A percentile compares a stretch with the other conserved stretches of the same genome.
Conservation (phyloP, 2,113 vertebrate genomes). For the Sorex fumeus region DNA sequence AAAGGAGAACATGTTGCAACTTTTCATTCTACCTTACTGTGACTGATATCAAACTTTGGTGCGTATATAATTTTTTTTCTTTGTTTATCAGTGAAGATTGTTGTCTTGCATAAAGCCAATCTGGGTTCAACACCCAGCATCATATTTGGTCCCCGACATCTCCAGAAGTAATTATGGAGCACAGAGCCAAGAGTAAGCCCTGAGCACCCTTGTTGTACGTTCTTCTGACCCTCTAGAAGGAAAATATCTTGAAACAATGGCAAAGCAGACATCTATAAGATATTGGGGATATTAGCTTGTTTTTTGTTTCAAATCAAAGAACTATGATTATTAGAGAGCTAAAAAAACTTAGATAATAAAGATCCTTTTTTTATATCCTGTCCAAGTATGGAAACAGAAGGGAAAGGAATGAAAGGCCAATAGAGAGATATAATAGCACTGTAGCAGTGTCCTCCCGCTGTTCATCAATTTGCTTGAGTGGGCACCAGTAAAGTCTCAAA, state of each 20-base stretch:
- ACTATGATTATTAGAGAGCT: not conserved
- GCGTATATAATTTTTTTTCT: not conserved
- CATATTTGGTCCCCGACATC: no score
- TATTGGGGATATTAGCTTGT: not conserved
- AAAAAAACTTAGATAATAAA: not conserved
- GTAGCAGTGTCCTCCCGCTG: no score
- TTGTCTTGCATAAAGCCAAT: no score
- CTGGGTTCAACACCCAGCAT: no score
- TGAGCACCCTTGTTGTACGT: no score
- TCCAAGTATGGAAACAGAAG: not conserved
- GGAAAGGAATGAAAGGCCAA: not conserved
- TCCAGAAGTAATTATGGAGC: no score
- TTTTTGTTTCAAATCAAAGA: not conserved
- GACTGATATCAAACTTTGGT: not conserved
- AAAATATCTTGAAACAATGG: not conserved
- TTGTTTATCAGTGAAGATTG: not conserved
- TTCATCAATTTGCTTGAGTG: no score
- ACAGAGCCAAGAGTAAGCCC: no score
- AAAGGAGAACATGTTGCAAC: not conserved
- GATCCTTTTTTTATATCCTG: not conserved
- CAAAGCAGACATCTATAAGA: not conserved
- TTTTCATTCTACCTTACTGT: not conserved
- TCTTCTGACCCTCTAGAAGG: no score
- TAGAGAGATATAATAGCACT: not conserved
- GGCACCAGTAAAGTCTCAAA: no score